Base-by-base conservation (phyloP, 2,888 invertebrate genomes). In the Agonum fuliginosum region DNA sequence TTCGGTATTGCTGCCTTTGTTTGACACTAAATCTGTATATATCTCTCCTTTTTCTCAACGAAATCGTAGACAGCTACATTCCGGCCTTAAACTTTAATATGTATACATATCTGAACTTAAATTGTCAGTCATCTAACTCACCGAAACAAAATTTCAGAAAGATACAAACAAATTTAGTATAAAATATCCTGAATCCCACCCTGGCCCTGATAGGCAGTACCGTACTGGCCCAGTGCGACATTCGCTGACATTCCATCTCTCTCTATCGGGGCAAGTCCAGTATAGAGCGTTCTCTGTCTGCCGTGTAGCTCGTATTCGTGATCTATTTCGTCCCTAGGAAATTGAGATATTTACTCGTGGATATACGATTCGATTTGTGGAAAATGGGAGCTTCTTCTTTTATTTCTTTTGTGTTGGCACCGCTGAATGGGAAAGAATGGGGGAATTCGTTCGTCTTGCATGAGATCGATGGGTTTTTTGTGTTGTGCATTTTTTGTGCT, bases 291-390 rank as follows among this genome's bases (percentile, higher is more conserved):
- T 69, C 43, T 43, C 24, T 43, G 22, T 43, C 43, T 3, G 2
- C 22, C 24, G 8, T 6, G 5, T 34, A n/a, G 43, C 20, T n/a
- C n/a, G 46, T 24, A 8, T 12, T 6, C 19, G 70, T 70, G 70
- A 70, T 70, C 46, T 70, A 70, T 70, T 67, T 24, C 46, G 67
- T 46, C 72, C 41, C 54, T 72, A 58, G 54, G 51, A 72, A 72
- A 72, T 72, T 54, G 72, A 72, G 72, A 72, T 72, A 72, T 72
- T 72, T 72, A 72, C 72, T 54, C 30, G 20, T 12, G 58, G 72
- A 72, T 70, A 70, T 70, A 46, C 54, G 54, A 72, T 72, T 54
- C 72, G 72, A 72, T 72, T 72, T 72, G 72, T 54, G 72, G 51
- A 41, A 72, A 72, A 72, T 72, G 54, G 72, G n/a, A 34, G 19